Evolutionary conservation across 1,140 invertebrate genomes (phyloP), one percentile per base, ranked within the genome.

Genomic region (Periplaneta americana): DNA sequence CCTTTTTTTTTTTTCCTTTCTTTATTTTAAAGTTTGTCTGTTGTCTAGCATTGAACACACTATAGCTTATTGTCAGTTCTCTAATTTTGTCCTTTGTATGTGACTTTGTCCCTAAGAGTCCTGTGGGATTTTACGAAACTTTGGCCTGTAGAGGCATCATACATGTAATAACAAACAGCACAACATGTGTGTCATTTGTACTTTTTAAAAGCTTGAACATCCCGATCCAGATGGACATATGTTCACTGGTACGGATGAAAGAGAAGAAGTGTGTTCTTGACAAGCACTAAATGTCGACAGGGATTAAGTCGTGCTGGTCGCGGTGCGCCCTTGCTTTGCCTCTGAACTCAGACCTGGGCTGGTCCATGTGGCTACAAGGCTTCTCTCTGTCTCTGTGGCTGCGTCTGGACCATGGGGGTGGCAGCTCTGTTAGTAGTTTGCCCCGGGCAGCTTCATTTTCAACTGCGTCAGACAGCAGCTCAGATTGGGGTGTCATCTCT

Each of bases 361-460:
- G 89, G 92, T 89, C 90, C 31, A 88, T 92, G 57, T 93, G 92
- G 92, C 85, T 90, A 48, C 89, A 91, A 31, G 92, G 93, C 13
- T 93, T 92, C 84, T 91, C 92, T 10, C 86, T 89, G 28, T 89
- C 92, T 57, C 85, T 91, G 86, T 90, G 90, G 90, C 83, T 91
- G 83, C 84, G 90, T 85, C 85, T 90, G 4, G 88, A 90, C 84
- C 85, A 88, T 85, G 85, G 48, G 1, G 32, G 33, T 28, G 36
- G 35, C 35, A 31, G 28, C 17, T n/a, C 28, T 5, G n/a, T 17
- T 31, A 33, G 57, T 1, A 74, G 22, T 34, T 34, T 78, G 17
- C 13, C 36, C 28, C 76, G 74, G 11, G 28, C 18, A 13, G 37
- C 66, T 8, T 80, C 80, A 34, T 80, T 34, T 66, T 39, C 82